These are phyloP conservation scores for Cantharis nigra DNA, from an alignment of 2,888 invertebrate species.

Conservation along the genomic window DNA sequence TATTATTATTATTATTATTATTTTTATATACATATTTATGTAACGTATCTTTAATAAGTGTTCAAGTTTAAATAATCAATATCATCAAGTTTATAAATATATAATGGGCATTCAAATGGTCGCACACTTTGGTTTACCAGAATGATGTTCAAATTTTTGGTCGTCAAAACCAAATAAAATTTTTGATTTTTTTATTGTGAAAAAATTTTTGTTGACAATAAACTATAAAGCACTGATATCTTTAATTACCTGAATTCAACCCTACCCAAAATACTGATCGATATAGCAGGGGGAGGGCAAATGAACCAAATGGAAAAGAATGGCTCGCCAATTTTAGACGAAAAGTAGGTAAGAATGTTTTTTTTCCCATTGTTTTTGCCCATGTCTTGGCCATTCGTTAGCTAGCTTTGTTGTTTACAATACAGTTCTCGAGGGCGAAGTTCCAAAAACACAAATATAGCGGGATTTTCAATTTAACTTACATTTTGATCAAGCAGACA, in stretches of 20 bases:
- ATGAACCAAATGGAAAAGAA: no score
- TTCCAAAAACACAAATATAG: no score
- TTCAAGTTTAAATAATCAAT: conserved; percentile 14
- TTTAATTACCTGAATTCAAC: neutral
- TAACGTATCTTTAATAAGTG: conserved; percentile 12
- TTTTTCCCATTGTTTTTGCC: no score
- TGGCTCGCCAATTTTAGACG: no score
- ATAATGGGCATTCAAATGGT: neutral
- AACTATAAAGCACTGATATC: neutral
- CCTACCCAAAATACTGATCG: neutral
- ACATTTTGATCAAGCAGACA: no score
- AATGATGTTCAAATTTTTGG: neutral
- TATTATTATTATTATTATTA: conserved; percentile 5
- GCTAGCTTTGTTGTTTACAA: no score
- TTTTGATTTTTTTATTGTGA: neutral
- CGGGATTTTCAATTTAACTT: no score
- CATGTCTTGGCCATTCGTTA: no score
- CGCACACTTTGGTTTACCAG: neutral
- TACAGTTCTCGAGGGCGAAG: no score
- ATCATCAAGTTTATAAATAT: neutral
- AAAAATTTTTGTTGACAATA: conserved; percentile 8
- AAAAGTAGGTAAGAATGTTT: no score
- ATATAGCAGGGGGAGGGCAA: no score
- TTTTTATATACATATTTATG: conserved; percentile 17
- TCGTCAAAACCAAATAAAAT: neutral